Conservation (phyloP, 2,113 vertebrate species). For the Silurus glanis region DNA sequence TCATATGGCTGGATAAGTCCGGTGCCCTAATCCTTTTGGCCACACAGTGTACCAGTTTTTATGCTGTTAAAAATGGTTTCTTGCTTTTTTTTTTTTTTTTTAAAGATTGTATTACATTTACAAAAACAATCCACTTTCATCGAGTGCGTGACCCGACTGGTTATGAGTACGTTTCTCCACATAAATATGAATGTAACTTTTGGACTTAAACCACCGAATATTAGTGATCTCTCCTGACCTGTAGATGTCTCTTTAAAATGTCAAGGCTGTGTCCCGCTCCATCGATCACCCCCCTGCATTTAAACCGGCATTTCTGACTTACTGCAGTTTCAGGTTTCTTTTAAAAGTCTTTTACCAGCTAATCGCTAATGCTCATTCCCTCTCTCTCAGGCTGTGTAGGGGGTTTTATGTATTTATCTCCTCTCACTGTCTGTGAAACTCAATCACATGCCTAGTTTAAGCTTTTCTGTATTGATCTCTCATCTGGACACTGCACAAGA, state of each 20-base stretch:
- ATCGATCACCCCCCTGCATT: not conserved
- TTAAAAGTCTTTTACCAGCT: conserved; percentile 18
- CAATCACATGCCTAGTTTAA: conserved; percentile 44
- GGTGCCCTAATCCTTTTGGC: no score
- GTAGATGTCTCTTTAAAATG: not conserved
- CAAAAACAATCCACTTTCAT: no score
- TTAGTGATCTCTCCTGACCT: not conserved
- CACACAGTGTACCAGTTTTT: not conserved
- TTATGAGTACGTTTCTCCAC: not conserved
- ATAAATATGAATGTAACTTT: no score
- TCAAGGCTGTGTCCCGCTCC: not conserved
- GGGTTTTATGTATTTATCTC: conserved; percentile 22
- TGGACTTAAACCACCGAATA: not conserved
- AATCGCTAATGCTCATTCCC: not conserved
- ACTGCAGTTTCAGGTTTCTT: conserved; percentile 18
- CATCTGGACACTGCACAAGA: conserved; percentile 51
- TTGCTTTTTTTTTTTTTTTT: not conserved
- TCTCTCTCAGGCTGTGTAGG: conserved; percentile 13
- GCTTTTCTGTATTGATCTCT: conserved; percentile 65
- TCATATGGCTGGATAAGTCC: no score
- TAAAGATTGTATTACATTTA: not conserved
- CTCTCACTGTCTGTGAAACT: conserved; percentile 44
- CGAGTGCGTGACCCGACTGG: no score
- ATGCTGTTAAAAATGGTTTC: not conserved
- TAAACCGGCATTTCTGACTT: not conserved